phyloP scores from a whole-genome alignment of 2,797 vertebrate species.

The Catamblyrhynchus diadema region DNA sequence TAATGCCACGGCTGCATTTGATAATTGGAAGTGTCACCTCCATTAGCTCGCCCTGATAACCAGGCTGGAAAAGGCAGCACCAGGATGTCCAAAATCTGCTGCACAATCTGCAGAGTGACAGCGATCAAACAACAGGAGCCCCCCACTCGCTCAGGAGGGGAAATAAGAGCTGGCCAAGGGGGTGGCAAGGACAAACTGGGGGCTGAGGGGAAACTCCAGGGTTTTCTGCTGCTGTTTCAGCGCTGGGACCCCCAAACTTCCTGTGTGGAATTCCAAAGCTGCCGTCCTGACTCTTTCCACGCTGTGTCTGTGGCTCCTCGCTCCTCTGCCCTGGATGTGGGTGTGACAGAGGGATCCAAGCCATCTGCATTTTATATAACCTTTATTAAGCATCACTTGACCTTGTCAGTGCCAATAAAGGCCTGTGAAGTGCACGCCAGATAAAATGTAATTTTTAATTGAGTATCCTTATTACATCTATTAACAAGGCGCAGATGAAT shows the following conservation, averaged over 20 bases:
- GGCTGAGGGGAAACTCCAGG: background rate
- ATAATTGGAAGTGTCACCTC: constrained; percentile 58
- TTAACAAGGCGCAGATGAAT: constrained; percentile 48
- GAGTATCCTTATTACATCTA: constrained; percentile 46
- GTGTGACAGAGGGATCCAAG: background rate
- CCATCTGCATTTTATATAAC: constrained; percentile 16
- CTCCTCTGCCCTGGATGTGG: background rate
- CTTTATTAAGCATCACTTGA: constrained; percentile 60
- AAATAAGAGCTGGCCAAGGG: background rate
- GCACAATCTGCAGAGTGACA: background rate
- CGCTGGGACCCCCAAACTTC: background rate
- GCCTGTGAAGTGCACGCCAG: constrained; percentile 9
- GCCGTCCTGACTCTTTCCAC: fast-evolving
- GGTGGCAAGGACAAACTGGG: background rate
- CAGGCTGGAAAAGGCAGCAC: constrained; percentile 22
- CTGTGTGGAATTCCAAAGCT: fast-evolving
- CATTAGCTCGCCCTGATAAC: constrained; percentile 39
- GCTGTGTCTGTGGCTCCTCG: fast-evolving
- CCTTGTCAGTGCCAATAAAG: constrained; percentile 55
- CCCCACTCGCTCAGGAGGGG: fast-evolving
- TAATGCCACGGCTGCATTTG: background rate
- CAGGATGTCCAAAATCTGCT: background rate
- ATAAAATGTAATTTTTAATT: constrained; percentile 65
- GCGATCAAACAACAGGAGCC: background rate
- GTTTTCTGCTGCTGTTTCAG: background rate